Evolutionary conservation across 1,140 invertebrate species (phyloP), one percentile per base, ranked within the genome.

Genomic region (Drosophila trapezifrons): DNA sequence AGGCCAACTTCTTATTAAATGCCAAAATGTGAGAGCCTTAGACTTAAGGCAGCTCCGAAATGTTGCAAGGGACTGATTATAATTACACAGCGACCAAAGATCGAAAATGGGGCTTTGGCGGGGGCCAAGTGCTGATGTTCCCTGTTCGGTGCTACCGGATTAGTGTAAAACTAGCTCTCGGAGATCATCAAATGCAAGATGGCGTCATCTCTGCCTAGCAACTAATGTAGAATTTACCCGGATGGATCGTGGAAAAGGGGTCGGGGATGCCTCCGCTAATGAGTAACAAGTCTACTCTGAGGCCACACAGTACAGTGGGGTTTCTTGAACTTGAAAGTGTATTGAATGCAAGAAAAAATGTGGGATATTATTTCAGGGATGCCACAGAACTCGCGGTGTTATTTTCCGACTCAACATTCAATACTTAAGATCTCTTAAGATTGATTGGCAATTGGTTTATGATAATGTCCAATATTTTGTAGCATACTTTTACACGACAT

Each of bases 1-100:
- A 87, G 83, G 83, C 84, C 76, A 87, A 87, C 83, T 89, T 87
- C 83, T 87, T 89, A 74, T 83, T 87, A 87, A 87, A 87, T 87
- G 83, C 84, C 83, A 87, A 87, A 76, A 80, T 83, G 84, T 77
- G 71, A 54, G 70, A 80, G 76, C 71, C 56, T 63, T 54, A 42
- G 65, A 56, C 47, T 52, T 46, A 59, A 46, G 74, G 20, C 52
- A 56, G 37, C 62, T 47, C 49, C 54, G 25, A 46, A 62, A 72
- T 60, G 57, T 76, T 59, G 60, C 59, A 77, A 62, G 45, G 56
- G 49, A 59, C 27, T 40, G 78, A 76, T 66, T 64, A 72, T 83
- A 71, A 79, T 84, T 83, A 82, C 79, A 76, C 10, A 35, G 1
- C 40, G 47, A 43, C 15, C 56, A 58, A 56, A 56, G 59, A 49